phyloP scores from a whole-genome alignment of 2,113 vertebrate genomes.

The Pyxicephalus adspersus region DNA sequence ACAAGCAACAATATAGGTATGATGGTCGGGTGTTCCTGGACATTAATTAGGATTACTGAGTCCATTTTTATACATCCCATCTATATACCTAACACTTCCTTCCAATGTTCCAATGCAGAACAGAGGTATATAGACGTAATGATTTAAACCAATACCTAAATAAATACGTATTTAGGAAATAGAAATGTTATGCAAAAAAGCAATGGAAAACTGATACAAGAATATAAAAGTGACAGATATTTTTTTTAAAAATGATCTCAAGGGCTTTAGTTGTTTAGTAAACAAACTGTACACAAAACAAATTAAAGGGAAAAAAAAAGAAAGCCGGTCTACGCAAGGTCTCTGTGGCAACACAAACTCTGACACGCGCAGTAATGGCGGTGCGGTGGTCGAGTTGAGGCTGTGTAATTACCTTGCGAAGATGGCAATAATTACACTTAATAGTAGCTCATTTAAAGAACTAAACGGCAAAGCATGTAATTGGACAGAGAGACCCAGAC shows the following conservation, averaged over 20 bases:
- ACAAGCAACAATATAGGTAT: too few relatives aligned
- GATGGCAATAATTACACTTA: constrained; percentile 49
- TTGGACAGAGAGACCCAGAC: constrained; percentile 38
- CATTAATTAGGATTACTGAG: too few relatives aligned
- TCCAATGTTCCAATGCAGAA: too few relatives aligned
- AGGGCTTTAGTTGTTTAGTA: neutral
- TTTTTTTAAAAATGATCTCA: neutral
- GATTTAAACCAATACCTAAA: too few relatives aligned
- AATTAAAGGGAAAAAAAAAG: neutral
- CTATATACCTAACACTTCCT: too few relatives aligned
- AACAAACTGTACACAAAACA: constrained; percentile 6
- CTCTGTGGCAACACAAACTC: neutral
- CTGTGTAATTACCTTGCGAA: constrained; percentile 37
- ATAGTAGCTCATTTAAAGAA: constrained; percentile 51
- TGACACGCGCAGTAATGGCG: constrained; percentile 5
- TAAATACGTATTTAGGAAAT: too few relatives aligned
- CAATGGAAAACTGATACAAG: too few relatives aligned
- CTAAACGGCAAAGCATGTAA: constrained; percentile 47
- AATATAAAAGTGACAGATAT: too few relatives aligned
- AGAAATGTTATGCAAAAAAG: too few relatives aligned
- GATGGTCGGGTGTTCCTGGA: too few relatives aligned
- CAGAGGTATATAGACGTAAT: too few relatives aligned
- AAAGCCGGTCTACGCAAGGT: neutral
- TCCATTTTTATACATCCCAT: too few relatives aligned
- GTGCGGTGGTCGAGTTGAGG: constrained; percentile 19